A percentile compares a stretch with the other conserved stretches of the same genome.
These are phyloP conservation scores for western clawed frog (Xenopus tropicalis) DNA, from an alignment of 2,113 vertebrate species.

Conservation along the genomic window UCB_Xtro_10.0 CM004447.2:139716001-139716500, in stretches of 20 bases:
- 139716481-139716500: no score
- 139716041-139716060: no score
- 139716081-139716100: conserved; percentile 16
- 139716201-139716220: conserved; percentile 35
- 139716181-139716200: conserved; percentile 35
- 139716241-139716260: conserved; percentile 32
- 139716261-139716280: conserved; percentile 41
- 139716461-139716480: no score
- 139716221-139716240: conserved; percentile 27
- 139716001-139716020: no score
- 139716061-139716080: background rate
- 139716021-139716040: no score
- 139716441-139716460: no score
- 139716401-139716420: no score
- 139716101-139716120: conserved; percentile 26
- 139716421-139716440: no score
- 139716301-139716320: conserved; percentile 35
- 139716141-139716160: conserved; percentile 34
- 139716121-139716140: conserved; percentile 37
- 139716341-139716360: background rate
- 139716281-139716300: conserved; percentile 30
- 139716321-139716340: conserved; percentile 31
- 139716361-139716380: no score
- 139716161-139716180: conserved; percentile 17
- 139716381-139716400: no score